Evolutionary conservation across 2,113 vertebrate genomes (phyloP).

Genomic region (Nothoprocta perdicaria): DNA sequence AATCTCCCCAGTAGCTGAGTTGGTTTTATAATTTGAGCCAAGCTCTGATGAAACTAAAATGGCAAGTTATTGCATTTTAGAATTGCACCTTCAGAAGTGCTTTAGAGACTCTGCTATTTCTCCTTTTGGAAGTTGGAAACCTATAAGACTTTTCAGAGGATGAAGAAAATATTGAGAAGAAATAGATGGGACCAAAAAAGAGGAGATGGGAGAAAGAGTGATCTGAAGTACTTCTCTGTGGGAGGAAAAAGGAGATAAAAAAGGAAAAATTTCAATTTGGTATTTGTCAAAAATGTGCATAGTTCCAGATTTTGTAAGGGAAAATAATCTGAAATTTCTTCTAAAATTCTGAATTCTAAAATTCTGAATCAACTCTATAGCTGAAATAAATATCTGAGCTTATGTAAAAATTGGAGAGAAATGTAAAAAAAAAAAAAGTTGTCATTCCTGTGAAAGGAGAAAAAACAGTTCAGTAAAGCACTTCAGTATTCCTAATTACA

Average conservation of each 20-base stretch:
- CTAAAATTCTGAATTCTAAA: background rate
- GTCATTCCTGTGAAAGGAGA: background rate
- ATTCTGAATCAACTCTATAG: background rate
- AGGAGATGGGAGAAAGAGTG: background rate
- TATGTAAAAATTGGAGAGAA: background rate
- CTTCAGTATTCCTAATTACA: background rate
- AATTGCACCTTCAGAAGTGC: rapidly evolving
- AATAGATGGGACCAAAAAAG: background rate
- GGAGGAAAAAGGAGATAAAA: background rate
- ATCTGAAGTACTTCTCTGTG: background rate
- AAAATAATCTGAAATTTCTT: background rate
- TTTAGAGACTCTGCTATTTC: background rate
- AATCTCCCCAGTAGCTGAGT: background rate
- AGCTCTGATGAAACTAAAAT: background rate
- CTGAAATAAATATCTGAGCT: background rate
- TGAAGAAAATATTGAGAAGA: background rate
- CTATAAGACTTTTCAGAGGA: background rate
- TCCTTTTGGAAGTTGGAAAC: background rate
- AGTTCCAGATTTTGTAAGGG: background rate
- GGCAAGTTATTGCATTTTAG: background rate
- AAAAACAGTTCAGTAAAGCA: background rate
- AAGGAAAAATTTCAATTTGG: background rate
- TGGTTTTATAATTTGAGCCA: background rate
- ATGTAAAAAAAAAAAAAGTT: background rate
- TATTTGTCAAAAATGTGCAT: background rate